Base-by-base conservation (phyloP, 2,113 vertebrate species). In the Paratilapia polleni region DNA sequence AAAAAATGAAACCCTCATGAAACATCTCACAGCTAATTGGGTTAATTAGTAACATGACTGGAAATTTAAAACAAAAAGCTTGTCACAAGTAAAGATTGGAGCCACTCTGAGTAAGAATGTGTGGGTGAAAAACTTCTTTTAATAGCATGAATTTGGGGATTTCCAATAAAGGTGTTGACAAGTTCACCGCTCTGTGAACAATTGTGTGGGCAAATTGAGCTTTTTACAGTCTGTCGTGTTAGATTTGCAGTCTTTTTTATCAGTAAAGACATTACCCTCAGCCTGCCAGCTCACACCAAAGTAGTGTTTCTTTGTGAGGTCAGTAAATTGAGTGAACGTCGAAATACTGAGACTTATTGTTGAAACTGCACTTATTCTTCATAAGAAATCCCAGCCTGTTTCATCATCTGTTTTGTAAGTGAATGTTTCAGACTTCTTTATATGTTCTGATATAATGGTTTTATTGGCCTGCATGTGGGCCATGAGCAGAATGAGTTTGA, bases 101-200 rank as follows among this genome's bases (percentile, higher is more conserved):
- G 17, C 24, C 26, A 3, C 24, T 31, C 28, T 70, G 9, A 28
- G 41, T 49, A 28, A 49, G 41, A 70, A 70, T 10, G 38, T 6
- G 38, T 70, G 41, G 24, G 41, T 3, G 9, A 49, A 11, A 19
- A 4, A 0, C 0, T 7, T 28, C 17, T 68, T 3, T 49, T 49
- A 49, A 43, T n/a, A n/a, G n/a, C 22, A 70, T 49, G 26, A 28
- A 49, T 28, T 70, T 49, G 1, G 22, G 2, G 17, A 15, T 49
- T 70, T 49, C 15, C 12, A 43, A 12, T 43, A 43, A 43, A 43
- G 41, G 13, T 43, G 13, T 43, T 43, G 66, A 70, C 17, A 24
- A 31, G 24, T 28, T 70, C 66, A 52, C 24, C 64, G 49, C 41
- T 70, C 24, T 66, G 22, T 66, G 15, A 43, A 63, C 4, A 20